phyloP scores from a whole-genome alignment of 64 coral and sea anemone genomes.

The Acropora tenuis region DNA sequence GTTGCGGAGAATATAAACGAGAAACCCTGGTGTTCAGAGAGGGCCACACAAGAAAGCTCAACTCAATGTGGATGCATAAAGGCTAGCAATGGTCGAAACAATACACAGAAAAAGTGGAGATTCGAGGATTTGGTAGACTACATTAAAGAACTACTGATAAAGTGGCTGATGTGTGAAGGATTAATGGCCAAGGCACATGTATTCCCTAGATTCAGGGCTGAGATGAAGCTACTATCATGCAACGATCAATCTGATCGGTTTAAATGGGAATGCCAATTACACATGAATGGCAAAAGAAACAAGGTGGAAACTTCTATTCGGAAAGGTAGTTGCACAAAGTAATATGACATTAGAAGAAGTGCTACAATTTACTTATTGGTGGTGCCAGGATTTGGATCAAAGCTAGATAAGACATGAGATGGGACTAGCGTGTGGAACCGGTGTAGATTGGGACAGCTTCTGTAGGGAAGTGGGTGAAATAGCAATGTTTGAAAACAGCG shows the following conservation, averaged over 20 bases:
- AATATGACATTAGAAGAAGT: slow-evolving; percentile 39
- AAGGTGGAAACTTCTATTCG: slow-evolving; percentile 4
- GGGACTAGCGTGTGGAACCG: neutral
- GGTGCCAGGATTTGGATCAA: slow-evolving; percentile 33
- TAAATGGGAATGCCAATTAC: slow-evolving; percentile 37
- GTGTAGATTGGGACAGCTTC: slow-evolving; percentile 15
- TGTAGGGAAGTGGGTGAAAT: slow-evolving; percentile 33
- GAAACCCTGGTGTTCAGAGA: neutral
- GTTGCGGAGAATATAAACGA: too few species aligned
- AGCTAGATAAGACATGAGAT: slow-evolving; percentile 33
- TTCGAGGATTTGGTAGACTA: slow-evolving; percentile 12
- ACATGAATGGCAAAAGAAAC: slow-evolving; percentile 22
- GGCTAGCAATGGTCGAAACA: slow-evolving; percentile 9
- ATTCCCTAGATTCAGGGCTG: neutral
- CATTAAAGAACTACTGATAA: slow-evolving; percentile 30
- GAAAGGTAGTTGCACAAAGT: slow-evolving; percentile 23
- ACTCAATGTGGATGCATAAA: slow-evolving; percentile 14
- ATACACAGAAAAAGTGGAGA: slow-evolving; percentile 29
- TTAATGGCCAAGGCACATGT: slow-evolving; percentile 20
- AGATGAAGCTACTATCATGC: slow-evolving; percentile 25
- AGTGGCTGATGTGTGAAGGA: slow-evolving; percentile 38
- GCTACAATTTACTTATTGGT: slow-evolving; percentile 40
- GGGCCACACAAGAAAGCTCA: neutral
- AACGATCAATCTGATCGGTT: slow-evolving; percentile 40
- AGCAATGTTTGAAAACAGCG: slow-evolving; percentile 7